Evolutionary conservation across 2,113 vertebrate species (phyloP), one percentile per base, ranked within the genome.

Genomic region (Dromiciops gliroides): DNA sequence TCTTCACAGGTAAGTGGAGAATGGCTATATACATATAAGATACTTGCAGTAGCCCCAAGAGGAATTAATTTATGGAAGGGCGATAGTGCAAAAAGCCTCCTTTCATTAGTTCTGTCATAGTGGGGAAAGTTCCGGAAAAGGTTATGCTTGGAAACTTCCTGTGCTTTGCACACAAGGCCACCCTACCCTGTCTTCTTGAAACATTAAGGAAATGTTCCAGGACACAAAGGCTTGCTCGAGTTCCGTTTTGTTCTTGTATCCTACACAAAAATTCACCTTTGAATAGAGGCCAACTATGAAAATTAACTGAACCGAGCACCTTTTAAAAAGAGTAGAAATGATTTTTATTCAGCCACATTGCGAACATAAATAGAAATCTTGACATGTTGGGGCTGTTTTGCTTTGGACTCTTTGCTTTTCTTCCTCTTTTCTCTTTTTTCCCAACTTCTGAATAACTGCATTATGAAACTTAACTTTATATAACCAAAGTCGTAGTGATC

Each of bases 1-100:
- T 99, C 95, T 99, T 99, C 97, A 99, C 99, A 94, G 99, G 99
- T 99, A 97, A 93, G 97, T 98, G 44, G 9, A 26, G 31, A 95
- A 44, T 93, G 96, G 50, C 28, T 91, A 94, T n/a, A 7, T 52
- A 24, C 83, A 60, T 97, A 95, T 96, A 51, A 94, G 25, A 91
- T 60, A 75, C 88, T 91, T 92, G 19, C 51, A 93, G 91, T 91
- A 93, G 60, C 37, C 53, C 5, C 67, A 88, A 96, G 96, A 53
- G 52, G 93, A 95, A 94, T 95, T 60, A 96, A 53, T 95, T 94
- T 96, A 91, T 95, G 52, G 92, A 94, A 96, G 48, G 53, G 6
- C 19, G 89, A 83, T 90, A 95, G 53, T 92, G 92, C 95, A 96
- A 95, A 95, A 90, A 96, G 22, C 93, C 90, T 47, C 94, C 88